A percentile compares a stretch with the other conserved stretches of the same genome.
Conservation (phyloP, 2,888 invertebrate genomes). For the Cerastis rubricosa region DNA sequence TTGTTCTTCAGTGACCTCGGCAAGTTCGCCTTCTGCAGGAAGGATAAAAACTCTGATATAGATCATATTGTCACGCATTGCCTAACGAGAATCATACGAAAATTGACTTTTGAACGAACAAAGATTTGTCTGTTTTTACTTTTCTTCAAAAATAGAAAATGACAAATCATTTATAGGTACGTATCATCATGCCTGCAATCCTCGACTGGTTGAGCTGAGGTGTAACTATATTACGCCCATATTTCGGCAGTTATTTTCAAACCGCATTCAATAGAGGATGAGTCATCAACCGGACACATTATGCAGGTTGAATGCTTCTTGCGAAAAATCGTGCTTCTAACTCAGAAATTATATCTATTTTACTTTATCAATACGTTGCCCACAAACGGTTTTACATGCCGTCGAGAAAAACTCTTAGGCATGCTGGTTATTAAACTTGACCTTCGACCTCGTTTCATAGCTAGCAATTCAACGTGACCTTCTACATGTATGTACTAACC, state of each 20-base stretch:
- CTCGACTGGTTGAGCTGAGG: neutral
- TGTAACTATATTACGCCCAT: neutral
- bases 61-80: neutral
- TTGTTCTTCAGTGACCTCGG: constrained; percentile 70
- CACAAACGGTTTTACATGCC: neutral
- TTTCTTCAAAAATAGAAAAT: neutral
- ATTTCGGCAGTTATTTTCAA: neutral
- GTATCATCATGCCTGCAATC: neutral
- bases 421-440: too few species aligned
- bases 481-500: constrained; percentile 15
- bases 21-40: constrained; percentile 53
- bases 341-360: neutral
- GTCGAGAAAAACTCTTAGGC: too few species aligned
- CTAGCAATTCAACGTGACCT: neutral
- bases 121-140: neutral
- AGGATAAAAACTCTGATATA: neutral
- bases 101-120: neutral
- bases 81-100: neutral
- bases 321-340: neutral
- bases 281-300: neutral
- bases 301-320: neutral
- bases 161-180: neutral
- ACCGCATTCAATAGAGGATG: neutral
- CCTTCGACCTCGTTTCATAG: too few species aligned
- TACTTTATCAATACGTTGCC: neutral